These are phyloP conservation scores for Streblospio benedicti DNA, from an alignment of 1,140 invertebrate genomes.

Conservation along the genomic window DNA sequence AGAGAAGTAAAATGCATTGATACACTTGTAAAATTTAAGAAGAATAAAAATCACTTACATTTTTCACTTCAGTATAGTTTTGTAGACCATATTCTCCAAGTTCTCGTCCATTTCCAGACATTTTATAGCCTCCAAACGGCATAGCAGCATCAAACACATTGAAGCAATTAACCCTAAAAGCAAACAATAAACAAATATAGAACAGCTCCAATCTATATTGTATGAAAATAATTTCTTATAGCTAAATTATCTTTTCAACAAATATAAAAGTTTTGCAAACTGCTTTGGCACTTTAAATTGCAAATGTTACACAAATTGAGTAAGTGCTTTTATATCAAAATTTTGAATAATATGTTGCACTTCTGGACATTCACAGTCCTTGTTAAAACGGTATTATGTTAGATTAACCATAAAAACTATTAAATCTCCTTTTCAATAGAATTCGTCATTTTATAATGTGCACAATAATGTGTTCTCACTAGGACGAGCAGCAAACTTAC, in stretches of 20 bases:
- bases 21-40: too few relatives aligned
- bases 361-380: not conserved
- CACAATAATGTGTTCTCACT: constrained; percentile 31
- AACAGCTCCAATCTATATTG: too few relatives aligned
- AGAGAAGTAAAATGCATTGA: too few relatives aligned
- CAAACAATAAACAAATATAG: constrained; percentile 37
- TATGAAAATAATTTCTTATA: too few relatives aligned
- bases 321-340: not conserved
- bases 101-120: constrained; percentile 83
- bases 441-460: not conserved
- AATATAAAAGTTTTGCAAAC: too few relatives aligned
- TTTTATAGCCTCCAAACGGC: constrained; percentile 84
- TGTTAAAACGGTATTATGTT: not conserved
- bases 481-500: too few relatives aligned
- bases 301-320: too few relatives aligned
- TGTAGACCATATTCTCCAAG: constrained; percentile 78
- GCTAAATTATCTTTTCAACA: too few relatives aligned
- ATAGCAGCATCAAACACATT: constrained; percentile 64
- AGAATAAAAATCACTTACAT: too few relatives aligned
- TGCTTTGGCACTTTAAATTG: too few relatives aligned
- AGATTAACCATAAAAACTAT: not conserved
- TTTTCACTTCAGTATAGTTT: constrained; percentile 87
- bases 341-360: not conserved
- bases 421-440: constrained; percentile 1
- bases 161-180: constrained; percentile 72